Conservation (phyloP, 2,888 invertebrate species). For the Caenorhabditis sp. region DNA sequence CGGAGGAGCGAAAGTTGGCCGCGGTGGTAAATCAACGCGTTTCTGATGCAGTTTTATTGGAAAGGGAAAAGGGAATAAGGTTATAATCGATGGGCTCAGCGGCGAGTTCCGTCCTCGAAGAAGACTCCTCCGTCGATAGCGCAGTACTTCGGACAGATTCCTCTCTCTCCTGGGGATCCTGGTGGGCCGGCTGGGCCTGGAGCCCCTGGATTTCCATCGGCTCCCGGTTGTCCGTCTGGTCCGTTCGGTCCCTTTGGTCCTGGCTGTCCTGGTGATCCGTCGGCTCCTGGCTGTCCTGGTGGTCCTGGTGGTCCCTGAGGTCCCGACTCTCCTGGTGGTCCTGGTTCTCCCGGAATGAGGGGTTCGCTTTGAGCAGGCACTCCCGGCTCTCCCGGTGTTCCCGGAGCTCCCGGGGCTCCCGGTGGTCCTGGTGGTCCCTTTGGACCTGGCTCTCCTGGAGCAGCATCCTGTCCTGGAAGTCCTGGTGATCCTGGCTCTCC, state of each 20-base stretch:
- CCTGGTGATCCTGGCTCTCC: slow-evolving; percentile 68
- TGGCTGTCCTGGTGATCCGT: slow-evolving; percentile 59
- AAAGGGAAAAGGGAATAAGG: neutral
- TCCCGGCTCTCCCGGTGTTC: slow-evolving; percentile 68
- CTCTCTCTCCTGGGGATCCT: slow-evolving; percentile 59
- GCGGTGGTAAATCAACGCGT: slow-evolving; percentile 10
- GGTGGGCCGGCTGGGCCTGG: slow-evolving; percentile 63
- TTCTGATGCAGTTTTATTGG: neutral
- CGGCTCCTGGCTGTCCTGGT: slow-evolving; percentile 59
- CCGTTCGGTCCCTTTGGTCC: slow-evolving; percentile 60
- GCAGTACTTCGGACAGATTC: slow-evolving; percentile 54
- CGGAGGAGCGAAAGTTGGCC: neutral
- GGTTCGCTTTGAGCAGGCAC: slow-evolving; percentile 62
- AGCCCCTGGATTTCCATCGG: slow-evolving; percentile 61
- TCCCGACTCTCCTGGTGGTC: slow-evolving; percentile 63
- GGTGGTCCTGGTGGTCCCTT: slow-evolving; percentile 72
- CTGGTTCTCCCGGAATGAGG: slow-evolving; percentile 67
- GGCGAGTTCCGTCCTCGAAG: slow-evolving; percentile 54
- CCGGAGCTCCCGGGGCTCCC: slow-evolving; percentile 69
- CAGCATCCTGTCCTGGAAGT: slow-evolving; percentile 66
- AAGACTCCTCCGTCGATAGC: slow-evolving; percentile 56
- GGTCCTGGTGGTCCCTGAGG: slow-evolving; percentile 63
- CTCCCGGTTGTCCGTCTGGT: slow-evolving; percentile 59
- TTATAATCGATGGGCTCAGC: too few relatives aligned
- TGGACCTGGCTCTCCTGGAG: slow-evolving; percentile 72